Evolutionary conservation across 2,888 invertebrate species (phyloP).

Genomic region (Catocala nupta): DNA sequence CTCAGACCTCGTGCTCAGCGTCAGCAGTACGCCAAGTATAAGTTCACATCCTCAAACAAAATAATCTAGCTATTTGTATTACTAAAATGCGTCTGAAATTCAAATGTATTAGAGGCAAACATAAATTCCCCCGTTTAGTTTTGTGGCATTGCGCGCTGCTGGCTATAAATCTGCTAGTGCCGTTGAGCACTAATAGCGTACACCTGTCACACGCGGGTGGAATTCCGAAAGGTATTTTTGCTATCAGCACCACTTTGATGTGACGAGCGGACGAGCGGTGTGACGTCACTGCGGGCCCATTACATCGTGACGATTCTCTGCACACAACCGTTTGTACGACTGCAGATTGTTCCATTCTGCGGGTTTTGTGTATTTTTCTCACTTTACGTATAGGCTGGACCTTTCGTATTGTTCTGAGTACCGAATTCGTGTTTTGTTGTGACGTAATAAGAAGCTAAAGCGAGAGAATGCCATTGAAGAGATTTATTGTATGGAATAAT

Average conservation of each 20-base stretch:
- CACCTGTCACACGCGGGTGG: constrained; percentile 56
- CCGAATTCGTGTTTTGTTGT: no score
- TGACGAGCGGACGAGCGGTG: constrained; percentile 25
- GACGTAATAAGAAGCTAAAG: no score
- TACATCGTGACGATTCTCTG: constrained; percentile 29
- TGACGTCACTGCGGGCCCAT: constrained; percentile 25
- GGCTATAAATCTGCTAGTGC: constrained; percentile 59
- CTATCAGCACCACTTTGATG: constrained; percentile 45
- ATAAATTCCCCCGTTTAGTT: constrained; percentile 62
- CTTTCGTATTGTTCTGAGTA: no score
- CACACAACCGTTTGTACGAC: constrained; percentile 17
- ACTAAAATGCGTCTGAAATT: constrained; percentile 45
- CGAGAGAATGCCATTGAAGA: no score
- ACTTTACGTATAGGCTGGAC: constrained; percentile 8
- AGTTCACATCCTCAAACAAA: constrained; percentile 1
- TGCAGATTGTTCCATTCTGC: constrained; percentile 12
- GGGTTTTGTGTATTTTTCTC: constrained; percentile 18
- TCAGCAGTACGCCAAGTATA: no score
- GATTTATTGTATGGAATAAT: no score
- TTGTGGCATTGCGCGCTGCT: constrained; percentile 56
- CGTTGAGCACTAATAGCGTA: constrained; percentile 59
- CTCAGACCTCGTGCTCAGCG: no score
- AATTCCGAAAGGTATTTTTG: constrained; percentile 49
- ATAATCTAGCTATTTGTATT: constrained; percentile 11
- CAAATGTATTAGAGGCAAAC: constrained; percentile 48